Evolutionary conservation across 2,797 vertebrate species (phyloP).

Genomic region (Cuniculus paca): DNA sequence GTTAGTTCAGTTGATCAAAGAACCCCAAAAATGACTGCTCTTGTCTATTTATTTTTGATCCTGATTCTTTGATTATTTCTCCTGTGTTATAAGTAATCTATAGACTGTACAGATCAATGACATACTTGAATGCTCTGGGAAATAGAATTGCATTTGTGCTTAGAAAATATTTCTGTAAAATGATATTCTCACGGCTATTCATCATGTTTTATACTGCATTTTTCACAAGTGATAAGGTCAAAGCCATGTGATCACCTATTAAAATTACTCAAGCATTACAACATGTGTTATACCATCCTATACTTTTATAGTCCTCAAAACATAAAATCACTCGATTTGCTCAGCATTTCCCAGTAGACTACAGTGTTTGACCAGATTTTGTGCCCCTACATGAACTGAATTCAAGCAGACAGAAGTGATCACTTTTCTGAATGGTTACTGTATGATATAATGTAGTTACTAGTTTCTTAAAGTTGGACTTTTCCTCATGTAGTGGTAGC

Average conservation of each 20-base stretch:
- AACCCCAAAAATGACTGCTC: background rate
- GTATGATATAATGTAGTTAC: background rate
- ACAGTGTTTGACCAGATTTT: background rate
- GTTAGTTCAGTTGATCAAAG: slow-evolving; percentile 73
- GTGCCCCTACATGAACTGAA: background rate
- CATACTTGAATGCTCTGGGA: background rate
- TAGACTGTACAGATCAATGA: slow-evolving; percentile 66
- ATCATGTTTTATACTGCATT: slow-evolving; percentile 67
- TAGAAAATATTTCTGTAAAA: slow-evolving; percentile 68
- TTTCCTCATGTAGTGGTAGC: background rate
- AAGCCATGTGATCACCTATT: background rate
- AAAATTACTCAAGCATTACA: slow-evolving; percentile 35
- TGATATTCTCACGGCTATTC: slow-evolving; percentile 19
- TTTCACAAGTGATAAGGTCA: slow-evolving; percentile 52
- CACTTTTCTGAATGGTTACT: slow-evolving; percentile 22
- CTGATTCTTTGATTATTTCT: slow-evolving; percentile 24
- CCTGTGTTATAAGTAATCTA: slow-evolving; percentile 67
- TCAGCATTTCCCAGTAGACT: background rate
- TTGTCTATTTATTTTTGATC: slow-evolving; percentile 61
- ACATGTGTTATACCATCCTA: background rate
- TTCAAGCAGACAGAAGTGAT: slow-evolving; percentile 27
- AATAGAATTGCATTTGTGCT: slow-evolving; percentile 79
- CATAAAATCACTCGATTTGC: background rate
- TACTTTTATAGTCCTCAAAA: background rate
- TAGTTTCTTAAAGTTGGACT: background rate